A percentile compares a stretch with the other conserved stretches of the same genome.
Conservation (phyloP, 2,113 vertebrate species). For the Urocynchramus pylzowi region DNA sequence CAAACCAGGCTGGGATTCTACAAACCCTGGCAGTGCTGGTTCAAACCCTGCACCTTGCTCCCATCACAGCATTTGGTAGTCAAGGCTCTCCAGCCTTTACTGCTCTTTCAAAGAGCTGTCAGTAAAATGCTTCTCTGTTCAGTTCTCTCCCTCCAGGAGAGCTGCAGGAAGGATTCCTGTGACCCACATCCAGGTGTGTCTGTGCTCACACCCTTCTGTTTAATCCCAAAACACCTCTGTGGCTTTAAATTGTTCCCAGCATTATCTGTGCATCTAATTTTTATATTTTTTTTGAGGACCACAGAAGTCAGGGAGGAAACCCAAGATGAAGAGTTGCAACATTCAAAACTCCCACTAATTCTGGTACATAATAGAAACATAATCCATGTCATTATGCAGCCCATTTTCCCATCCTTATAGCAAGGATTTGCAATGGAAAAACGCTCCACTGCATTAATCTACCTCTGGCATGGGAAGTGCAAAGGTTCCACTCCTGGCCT, state of each 20-base stretch:
- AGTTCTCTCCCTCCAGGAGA: background rate
- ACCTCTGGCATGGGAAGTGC: background rate
- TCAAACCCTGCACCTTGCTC: fast-evolving
- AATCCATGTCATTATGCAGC: background rate
- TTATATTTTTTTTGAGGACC: background rate
- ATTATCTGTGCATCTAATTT: fast-evolving
- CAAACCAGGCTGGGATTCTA: background rate
- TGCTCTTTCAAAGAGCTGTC: too few species aligned
- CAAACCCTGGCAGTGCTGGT: background rate
- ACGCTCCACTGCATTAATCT: background rate
- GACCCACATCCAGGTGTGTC: fast-evolving
- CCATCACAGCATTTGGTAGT: fast-evolving
- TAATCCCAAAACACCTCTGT: background rate
- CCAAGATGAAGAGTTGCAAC: background rate
- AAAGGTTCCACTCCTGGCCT: background rate
- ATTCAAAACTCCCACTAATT: background rate
- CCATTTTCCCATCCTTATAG: background rate
- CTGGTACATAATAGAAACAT: background rate
- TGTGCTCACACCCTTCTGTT: background rate
- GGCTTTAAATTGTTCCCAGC: background rate
- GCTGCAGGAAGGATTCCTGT: background rate
- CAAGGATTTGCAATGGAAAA: background rate
- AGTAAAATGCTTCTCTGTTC: background rate
- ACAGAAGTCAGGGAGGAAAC: background rate
- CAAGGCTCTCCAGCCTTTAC: background rate